Evolutionary conservation across 2,888 invertebrate genomes (phyloP).

Genomic region (Petrolisthes manimaculis): DNA sequence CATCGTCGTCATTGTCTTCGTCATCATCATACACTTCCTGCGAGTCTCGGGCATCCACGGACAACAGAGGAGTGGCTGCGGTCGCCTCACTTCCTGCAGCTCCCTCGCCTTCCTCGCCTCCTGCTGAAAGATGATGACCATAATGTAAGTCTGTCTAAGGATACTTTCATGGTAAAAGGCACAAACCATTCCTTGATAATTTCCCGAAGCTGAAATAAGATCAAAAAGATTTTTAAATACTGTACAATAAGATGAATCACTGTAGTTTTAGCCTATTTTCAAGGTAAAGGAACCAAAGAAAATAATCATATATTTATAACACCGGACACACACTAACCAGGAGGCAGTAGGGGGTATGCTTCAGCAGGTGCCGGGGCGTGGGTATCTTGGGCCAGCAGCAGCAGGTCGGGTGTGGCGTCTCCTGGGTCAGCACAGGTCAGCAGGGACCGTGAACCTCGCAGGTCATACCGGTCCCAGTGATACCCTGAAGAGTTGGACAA

Average conservation of each 20-base stretch:
- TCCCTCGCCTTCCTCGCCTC: not conserved
- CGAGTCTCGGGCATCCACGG: slow-evolving; percentile 30
- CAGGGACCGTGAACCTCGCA: slow-evolving; percentile 49
- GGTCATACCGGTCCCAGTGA: slow-evolving; percentile 60
- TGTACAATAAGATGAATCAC: not conserved
- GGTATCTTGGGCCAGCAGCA: slow-evolving; percentile 32
- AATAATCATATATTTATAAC: not conserved
- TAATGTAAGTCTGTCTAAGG: too few species aligned
- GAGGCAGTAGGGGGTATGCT: slow-evolving; percentile 21
- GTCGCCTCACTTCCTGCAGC: not conserved
- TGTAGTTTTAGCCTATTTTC: not conserved
- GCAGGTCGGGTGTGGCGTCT: slow-evolving; percentile 45
- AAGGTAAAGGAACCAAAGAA: not conserved
- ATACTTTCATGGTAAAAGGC: too few species aligned
- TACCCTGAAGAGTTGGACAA: slow-evolving; percentile 24
- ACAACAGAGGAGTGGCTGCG: slow-evolving; percentile 45
- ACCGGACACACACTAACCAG: not conserved
- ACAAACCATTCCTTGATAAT: not conserved
- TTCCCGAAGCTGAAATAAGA: slow-evolving; percentile 9
- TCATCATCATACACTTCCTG: slow-evolving; percentile 18
- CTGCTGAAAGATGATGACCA: not conserved
- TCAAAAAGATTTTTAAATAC: not conserved
- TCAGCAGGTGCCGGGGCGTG: not conserved
- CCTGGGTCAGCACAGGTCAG: slow-evolving; percentile 22
- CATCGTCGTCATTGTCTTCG: slow-evolving; percentile 34